Percentiles rank a stretch among this genome's conserved stretches.
These are phyloP conservation scores for Ochropleura leucogaster DNA, from an alignment of 2,888 invertebrate species.

Conservation along the genomic window DNA sequence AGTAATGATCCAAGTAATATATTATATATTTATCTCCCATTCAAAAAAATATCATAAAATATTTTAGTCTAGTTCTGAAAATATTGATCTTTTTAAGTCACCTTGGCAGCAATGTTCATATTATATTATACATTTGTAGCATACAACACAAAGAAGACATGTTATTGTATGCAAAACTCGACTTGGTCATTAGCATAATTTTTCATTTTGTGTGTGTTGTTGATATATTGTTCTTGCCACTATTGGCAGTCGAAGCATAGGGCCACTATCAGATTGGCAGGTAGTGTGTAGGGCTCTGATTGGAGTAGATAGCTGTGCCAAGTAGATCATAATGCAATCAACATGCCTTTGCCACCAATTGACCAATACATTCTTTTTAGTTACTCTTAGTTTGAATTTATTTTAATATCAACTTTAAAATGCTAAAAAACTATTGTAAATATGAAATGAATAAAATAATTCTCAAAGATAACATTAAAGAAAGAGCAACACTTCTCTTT, in stretches of 20 bases:
- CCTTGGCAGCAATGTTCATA: slow-evolving; percentile 24
- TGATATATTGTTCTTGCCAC: slow-evolving; percentile 16
- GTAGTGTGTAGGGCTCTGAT: slow-evolving; percentile 20
- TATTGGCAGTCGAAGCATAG: slow-evolving; percentile 27
- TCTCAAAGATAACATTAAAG: neutral
- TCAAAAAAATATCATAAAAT: neutral
- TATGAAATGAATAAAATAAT: neutral
- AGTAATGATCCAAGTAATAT: too few species aligned
- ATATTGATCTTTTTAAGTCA: slow-evolving; percentile 11
- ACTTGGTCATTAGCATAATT: slow-evolving; percentile 54
- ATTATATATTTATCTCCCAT: too few species aligned
- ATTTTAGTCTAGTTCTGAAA: neutral
- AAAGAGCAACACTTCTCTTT: too few species aligned
- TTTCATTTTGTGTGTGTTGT: slow-evolving; percentile 55
- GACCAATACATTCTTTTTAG: slow-evolving; percentile 20
- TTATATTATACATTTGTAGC: slow-evolving; percentile 11
- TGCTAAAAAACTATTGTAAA: neutral
- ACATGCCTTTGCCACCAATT: slow-evolving; percentile 33
- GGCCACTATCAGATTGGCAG: slow-evolving; percentile 40
- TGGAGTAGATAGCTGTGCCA: slow-evolving; percentile 44
- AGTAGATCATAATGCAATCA: slow-evolving; percentile 50
- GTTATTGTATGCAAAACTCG: slow-evolving; percentile 59
- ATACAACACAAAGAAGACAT: slow-evolving; percentile 41
- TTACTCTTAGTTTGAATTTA: neutral
- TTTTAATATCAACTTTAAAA: neutral